A percentile compares a stretch with the other conserved stretches of the same genome.
These are phyloP conservation scores for Dugesia japonica DNA, from an alignment of 2,888 invertebrate species.

Conservation along the genomic window DNA sequence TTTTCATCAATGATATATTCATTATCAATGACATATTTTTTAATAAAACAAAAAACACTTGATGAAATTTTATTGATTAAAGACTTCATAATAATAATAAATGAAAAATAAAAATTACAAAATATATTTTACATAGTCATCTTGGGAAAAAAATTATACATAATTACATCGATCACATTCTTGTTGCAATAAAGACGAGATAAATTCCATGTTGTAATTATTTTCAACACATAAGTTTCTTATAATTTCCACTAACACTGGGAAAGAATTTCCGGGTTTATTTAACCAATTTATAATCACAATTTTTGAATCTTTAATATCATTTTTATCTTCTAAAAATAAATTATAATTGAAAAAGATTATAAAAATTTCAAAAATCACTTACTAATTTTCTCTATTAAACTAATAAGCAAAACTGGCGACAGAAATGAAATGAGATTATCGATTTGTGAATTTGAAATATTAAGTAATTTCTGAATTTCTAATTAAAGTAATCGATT, in stretches of 20 bases:
- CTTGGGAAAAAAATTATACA: neutral
- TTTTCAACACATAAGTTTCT: neutral
- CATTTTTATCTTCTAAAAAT: neutral
- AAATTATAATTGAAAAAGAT: neutral
- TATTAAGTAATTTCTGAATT: neutral
- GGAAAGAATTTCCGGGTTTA: neutral
- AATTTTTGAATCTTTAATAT: neutral
- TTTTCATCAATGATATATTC: no score
- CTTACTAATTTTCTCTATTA: constrained; percentile 2
- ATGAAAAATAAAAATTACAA: neutral
- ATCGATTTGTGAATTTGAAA: neutral
- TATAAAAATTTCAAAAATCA: neutral
- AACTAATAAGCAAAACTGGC: neutral
- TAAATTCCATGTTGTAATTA: neutral
- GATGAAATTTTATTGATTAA: no score
- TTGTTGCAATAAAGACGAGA: neutral
- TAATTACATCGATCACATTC: constrained; percentile 9
- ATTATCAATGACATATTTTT: no score
- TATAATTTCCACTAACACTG: neutral
- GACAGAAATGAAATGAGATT: neutral
- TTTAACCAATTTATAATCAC: neutral
- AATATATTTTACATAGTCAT: neutral
- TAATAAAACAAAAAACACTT: no score
- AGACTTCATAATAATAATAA: no score
- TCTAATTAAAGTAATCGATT: no score